A percentile compares a stretch with the other conserved stretches of the same genome.
These are phyloP conservation scores for Papilio dardanus DNA, from an alignment of 1,140 invertebrate genomes.

Conservation along the genomic window DNA sequence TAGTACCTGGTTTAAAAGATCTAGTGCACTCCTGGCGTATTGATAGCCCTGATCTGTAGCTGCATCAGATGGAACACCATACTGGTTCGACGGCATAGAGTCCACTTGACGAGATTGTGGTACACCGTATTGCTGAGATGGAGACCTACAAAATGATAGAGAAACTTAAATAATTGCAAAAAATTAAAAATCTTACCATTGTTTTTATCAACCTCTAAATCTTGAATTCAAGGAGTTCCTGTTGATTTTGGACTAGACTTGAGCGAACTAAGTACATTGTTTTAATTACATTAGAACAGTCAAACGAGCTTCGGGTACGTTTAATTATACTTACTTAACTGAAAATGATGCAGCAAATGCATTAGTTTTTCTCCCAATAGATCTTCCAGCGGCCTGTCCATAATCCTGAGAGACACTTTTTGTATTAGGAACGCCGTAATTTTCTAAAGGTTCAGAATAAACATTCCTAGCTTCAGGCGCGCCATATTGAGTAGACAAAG, in stretches of 20 bases:
- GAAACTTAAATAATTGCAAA: no score
- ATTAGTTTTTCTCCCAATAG: conserved; percentile 52
- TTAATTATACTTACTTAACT: conserved; percentile 58
- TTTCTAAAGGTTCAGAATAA: conserved; percentile 48
- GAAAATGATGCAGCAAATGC: conserved; percentile 60
- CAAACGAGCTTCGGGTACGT: no score
- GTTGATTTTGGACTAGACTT: no score
- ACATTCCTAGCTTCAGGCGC: conserved; percentile 51
- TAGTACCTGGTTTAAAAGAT: conserved; percentile 9
- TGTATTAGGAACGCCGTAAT: conserved; percentile 58
- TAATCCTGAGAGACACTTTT: conserved; percentile 49
- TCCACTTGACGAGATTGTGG: conserved; percentile 32
- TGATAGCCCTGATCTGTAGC: not conserved
- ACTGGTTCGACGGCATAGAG: conserved; percentile 1
- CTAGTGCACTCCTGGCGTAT: not conserved
- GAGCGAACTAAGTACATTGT: no score
- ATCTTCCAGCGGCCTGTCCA: conserved; percentile 43
- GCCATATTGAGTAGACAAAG: conserved; percentile 55
- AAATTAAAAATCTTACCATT: no score
- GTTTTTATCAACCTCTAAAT: no score
- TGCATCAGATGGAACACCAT: not conserved
- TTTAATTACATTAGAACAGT: no score
- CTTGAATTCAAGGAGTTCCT: no score
- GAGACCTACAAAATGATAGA: conserved; percentile 41
- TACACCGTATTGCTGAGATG: conserved; percentile 60